Conservation (phyloP, 2,888 invertebrate species). For the Heliconius erato region DNA sequence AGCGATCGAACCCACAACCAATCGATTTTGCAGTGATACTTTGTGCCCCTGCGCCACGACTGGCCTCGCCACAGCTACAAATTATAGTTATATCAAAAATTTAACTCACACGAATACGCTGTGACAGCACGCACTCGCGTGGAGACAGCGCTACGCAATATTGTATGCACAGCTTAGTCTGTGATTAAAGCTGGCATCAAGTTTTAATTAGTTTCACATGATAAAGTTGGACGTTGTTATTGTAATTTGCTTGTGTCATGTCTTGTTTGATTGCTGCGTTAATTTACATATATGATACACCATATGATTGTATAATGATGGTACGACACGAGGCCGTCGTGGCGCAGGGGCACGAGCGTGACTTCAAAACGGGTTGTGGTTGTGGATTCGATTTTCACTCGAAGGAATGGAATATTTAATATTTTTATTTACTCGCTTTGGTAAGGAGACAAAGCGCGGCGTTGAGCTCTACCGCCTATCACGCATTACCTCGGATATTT, state of each 20-base stretch:
- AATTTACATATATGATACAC: not conserved
- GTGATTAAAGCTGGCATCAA: constrained; percentile 23
- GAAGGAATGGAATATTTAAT: too few species aligned
- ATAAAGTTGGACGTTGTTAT: constrained; percentile 9
- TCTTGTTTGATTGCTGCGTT: constrained; percentile 5
- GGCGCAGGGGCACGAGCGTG: not conserved
- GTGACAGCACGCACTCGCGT: not conserved
- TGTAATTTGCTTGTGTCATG: constrained; percentile 18
- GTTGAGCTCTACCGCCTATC: too few species aligned
- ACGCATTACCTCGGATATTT: too few species aligned
- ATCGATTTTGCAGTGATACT: too few species aligned
- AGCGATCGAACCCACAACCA: too few species aligned
- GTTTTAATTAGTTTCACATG: constrained; percentile 26
- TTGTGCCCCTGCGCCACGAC: too few species aligned
- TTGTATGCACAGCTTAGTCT: constrained; percentile 4
- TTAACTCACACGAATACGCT: not conserved
- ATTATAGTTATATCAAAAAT: not conserved
- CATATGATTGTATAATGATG: not conserved
- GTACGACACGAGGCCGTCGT: too few species aligned
- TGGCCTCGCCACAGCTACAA: too few species aligned
- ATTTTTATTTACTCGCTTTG: too few species aligned
- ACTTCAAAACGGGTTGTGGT: not conserved
- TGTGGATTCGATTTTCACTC: not conserved
- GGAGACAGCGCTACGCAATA: constrained; percentile 6
- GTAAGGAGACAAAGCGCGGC: too few species aligned